Base-by-base conservation (phyloP, 1,140 invertebrate genomes). In the Hycleus phaleratus region DNA sequence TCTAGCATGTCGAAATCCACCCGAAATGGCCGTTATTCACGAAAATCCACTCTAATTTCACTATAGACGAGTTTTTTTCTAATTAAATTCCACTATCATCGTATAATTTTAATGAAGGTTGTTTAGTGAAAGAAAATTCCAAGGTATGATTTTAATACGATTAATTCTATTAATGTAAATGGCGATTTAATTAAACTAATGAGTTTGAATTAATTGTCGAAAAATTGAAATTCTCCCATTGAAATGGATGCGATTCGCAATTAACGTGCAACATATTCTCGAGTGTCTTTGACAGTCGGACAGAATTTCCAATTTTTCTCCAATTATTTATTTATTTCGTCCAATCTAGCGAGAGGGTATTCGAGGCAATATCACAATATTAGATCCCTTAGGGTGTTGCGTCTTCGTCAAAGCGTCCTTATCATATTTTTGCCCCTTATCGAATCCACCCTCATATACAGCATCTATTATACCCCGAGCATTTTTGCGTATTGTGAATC, bases 291-390 rank as follows among this genome's bases (percentile, higher is more conserved):
- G 47, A 38, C 26, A 32, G 25, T 18, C 54, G 45, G 50, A 48
- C 32, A 32, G 4, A 32, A 62, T 56, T 46, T 42, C 52, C 59
- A 62, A 50, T 48, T 32, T 58, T 59, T 62, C 45, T 53, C 7
- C 45, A 53, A 45, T 62, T 62, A 62, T 58, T 62, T 62, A 62
- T 62, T 59, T 59, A 62, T 62, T 56, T 59, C 56, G 44, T 56
- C 38, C 32, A 39, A 56, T 53, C 46, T 52, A 62, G 50, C 51
- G 46, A 62, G 53, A 58, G 59, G 61, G 61, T 58, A 59, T 56
- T 56, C 59, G 61, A 46, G 26, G 46, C 56, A 62, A 62, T 62
- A 59, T 62, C 49, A 59, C 61, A 59, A 58, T 62, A 59, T 59
- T 55, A 51, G 40, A 59, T 54, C 51, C 46, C 56, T 32, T 5